Evolutionary conservation across 64 coral and sea anemone species (phyloP), one percentile per base, ranked within the genome.

Genomic region (Montipora efflorescens): DNA sequence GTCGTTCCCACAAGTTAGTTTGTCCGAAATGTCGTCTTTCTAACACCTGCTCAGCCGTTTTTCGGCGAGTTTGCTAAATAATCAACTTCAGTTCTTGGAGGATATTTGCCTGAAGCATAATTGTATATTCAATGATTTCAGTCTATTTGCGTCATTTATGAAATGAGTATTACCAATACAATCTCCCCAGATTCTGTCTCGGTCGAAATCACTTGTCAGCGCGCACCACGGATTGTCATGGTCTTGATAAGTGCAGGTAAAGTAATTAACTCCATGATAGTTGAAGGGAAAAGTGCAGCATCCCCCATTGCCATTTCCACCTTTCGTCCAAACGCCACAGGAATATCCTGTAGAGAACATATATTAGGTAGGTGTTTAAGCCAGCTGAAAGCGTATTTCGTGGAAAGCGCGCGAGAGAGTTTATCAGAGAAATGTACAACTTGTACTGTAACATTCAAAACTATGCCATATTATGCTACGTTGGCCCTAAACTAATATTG

Each of bases 201-300:
- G 90, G 57, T 99, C 98, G 69, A 78, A 99, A 18, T 99, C 72
- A 1, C 64, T 90, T 10, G 87, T 92, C 11, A 99, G 80, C 1
- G 95, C 79, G 72, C 98, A 99, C 98, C 98, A 99, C 50, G 98
- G 92, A 55, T 96, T 84, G 10, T 77, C 50, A 28, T 83, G 73
- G 61, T 96, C 83, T 61, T 88, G 57, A 44, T 94, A 96, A 4
- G 98, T 99, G 59, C 98, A 99, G 5, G 98, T 99, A 75, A 91
- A 99, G 47, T 99, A 96, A 46, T 82, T 79, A 4, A 99, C 87
- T 3, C 83, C 92, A 47, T 92, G 81, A 79, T 96, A 99, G 21
- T 90, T 92, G 20, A 96, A 99, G 1, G 98, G 98, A 75, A 99
- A 99, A 22, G 84, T 77, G 43, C 98, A 99, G 52, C 98, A 99